A percentile compares a stretch with the other conserved stretches of the same genome.
phyloP scores from a whole-genome alignment of 2,797 vertebrate genomes.

The Anguilla marmorata region DNA sequence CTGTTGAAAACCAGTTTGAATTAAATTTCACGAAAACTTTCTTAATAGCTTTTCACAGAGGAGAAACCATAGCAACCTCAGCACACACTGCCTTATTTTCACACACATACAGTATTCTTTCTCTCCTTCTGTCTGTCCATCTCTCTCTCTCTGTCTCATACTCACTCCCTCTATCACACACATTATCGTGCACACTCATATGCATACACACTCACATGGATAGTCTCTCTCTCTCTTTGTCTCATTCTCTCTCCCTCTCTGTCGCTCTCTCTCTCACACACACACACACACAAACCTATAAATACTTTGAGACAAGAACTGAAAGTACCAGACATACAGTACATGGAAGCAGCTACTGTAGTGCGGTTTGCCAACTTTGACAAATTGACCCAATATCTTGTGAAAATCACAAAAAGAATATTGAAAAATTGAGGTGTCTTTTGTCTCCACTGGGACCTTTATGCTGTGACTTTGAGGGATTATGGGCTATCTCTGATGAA shows the following conservation, averaged over 20 bases:
- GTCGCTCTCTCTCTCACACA: background rate
- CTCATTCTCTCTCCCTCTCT: background rate
- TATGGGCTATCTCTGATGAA: background rate
- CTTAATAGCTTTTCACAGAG: background rate
- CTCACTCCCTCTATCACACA: background rate
- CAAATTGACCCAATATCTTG: conserved; percentile 9
- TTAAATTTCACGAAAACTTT: background rate
- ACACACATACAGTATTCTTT: background rate
- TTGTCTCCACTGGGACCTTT: background rate
- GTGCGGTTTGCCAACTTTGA: background rate
- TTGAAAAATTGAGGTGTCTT: background rate
- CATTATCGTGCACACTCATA: background rate
- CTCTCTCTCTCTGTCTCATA: background rate
- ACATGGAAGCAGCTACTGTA: background rate
- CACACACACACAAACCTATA: background rate
- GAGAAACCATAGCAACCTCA: background rate
- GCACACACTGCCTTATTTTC: background rate
- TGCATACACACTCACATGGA: background rate
- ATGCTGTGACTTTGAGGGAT: background rate
- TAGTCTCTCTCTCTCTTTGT: too few species aligned
- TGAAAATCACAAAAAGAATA: background rate
- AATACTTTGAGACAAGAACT: background rate
- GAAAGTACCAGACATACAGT: background rate
- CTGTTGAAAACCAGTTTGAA: background rate
- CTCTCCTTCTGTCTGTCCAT: too few species aligned